Evolutionary conservation across 2,888 invertebrate genomes (phyloP).

Genomic region (Temnothorax rugatulus): DNA sequence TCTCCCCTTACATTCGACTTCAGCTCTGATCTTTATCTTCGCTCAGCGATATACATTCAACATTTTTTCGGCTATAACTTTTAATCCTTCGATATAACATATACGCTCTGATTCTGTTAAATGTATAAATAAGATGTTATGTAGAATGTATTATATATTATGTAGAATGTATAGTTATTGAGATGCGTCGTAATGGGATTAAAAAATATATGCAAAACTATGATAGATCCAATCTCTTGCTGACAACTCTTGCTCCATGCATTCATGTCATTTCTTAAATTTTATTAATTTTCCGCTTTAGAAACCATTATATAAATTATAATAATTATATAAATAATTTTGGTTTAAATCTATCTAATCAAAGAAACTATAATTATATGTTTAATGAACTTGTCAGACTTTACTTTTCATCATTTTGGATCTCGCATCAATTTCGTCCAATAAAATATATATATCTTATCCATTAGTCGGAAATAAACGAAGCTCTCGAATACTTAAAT

Average conservation of each 20-base stretch:
- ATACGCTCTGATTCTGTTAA: not conserved
- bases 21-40: not conserved
- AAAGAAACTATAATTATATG: not conserved
- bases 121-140: not conserved
- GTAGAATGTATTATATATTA: not conserved
- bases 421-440: not conserved
- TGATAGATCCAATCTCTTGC: not conserved
- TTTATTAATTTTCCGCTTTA: not conserved
- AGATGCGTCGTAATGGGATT: constrained; percentile 15
- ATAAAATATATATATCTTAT: not conserved
- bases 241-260: not conserved
- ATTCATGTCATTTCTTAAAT: not conserved
- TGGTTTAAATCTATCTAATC: not conserved
- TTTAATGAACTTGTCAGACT: not conserved
- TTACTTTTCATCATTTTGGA: not conserved
- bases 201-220: constrained; percentile 31
- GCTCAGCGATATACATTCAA: not conserved
- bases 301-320: not conserved
- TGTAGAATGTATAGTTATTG: not conserved
- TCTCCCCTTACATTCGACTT: not conserved
- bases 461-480: not conserved
- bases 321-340: not conserved
- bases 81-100: not conserved
- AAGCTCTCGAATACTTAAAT: not conserved
- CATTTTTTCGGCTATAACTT: not conserved